Evolutionary conservation across 2,888 invertebrate species (phyloP).

Genomic region (Lathronympha strigana): DNA sequence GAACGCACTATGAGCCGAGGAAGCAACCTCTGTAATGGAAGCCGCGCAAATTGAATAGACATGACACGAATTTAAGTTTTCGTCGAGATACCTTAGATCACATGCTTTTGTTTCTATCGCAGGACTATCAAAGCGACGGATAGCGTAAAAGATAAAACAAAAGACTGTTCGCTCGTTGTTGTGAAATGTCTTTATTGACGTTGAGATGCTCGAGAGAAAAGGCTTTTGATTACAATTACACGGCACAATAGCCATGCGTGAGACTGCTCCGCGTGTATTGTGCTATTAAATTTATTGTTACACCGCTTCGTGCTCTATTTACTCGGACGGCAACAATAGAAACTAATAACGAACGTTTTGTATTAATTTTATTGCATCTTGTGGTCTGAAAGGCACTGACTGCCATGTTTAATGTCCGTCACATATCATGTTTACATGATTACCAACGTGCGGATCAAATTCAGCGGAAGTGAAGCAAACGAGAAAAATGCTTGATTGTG

Average conservation of each 20-base stretch:
- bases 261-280: conserved; percentile 71
- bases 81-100: conserved; percentile 17
- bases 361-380: conserved; percentile 73
- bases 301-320: conserved; percentile 76
- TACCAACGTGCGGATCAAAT: conserved; percentile 63
- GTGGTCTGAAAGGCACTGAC: conserved; percentile 65
- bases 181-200: conserved; percentile 66
- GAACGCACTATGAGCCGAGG: conserved; percentile 46
- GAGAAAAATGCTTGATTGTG: conserved; percentile 53
- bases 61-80: conserved; percentile 34
- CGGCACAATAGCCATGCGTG: conserved; percentile 74
- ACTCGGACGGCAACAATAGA: conserved; percentile 75
- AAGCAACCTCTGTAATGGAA: conserved; percentile 42
- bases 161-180: conserved; percentile 58
- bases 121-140: conserved; percentile 29
- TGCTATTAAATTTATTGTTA: conserved; percentile 74
- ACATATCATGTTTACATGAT: conserved; percentile 60
- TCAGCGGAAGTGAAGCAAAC: conserved; percentile 62
- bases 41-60: conserved; percentile 48
- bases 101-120: conserved; percentile 23
- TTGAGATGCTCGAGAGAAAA: conserved; percentile 69
- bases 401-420: conserved; percentile 58
- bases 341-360: conserved; percentile 76
- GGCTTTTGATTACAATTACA: conserved; percentile 74
- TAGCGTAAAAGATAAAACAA: conserved; percentile 36